Base-by-base conservation (phyloP, 2,888 invertebrate genomes). In the Xylophagus ater region DNA sequence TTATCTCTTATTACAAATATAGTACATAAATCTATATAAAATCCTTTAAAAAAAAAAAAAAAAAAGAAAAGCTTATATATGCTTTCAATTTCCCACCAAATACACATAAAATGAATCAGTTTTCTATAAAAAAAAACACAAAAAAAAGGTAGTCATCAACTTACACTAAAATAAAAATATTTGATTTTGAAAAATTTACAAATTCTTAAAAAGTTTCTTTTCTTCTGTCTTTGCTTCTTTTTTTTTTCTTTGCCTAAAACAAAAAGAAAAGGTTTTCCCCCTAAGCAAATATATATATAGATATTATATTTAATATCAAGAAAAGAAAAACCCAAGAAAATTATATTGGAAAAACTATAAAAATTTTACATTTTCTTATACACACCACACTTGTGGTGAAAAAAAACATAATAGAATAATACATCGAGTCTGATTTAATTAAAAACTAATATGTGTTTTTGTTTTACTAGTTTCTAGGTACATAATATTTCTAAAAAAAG, bases 161-260 rank as follows among this genome's bases (percentile, higher is more conserved):
- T 31, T 18, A 8, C 31, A 37, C 37, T 37, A 37, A 24, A 17
- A 37, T 23, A 15, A 31, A 24, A 23, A 31, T 37, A 37, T 37
- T 21, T 31, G 31, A 37, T 31, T 31, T 37, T 37, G 37, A 31
- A 23, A 31, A 23, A 24, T 6, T 26, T 5, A 26, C n/a, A 6
- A 26, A 13, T 12, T 2, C 9, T 28, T n/a, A 10, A 12, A 28
- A 28, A 28, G 7, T 12, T 28, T n/a, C 8, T 12, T 12, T 10
- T 13, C 10, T 28, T 8, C 23, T 23, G 9, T 8, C 28, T 28
- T 28, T 12, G 8, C 12, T 28, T n/a, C 12, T 10, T 12, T 28
- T 28, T 12, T 28, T 10, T 9, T 8, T 23, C 7, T 23, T 9
- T 23, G 9, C 9, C 9, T 7, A 9, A 23, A 8, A 8, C 9